A percentile compares a stretch with the other conserved stretches of the same genome.
Conservation (phyloP, 2,113 vertebrate genomes). For the Bagarius yarrelli region DNA sequence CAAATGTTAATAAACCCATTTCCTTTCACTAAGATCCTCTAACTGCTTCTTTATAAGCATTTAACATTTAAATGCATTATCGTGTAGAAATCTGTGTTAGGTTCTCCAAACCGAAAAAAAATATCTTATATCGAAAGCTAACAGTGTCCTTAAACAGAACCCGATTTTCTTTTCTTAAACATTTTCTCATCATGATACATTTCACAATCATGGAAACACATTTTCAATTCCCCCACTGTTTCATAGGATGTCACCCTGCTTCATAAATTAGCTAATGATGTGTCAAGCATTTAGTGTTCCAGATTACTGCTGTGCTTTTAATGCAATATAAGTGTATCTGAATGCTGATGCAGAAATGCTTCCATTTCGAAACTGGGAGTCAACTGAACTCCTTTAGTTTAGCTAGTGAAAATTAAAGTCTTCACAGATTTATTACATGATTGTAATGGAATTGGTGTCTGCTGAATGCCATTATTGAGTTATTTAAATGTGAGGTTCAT, state of each 20-base stretch:
- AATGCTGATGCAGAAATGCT: background rate
- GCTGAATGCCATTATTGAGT: background rate
- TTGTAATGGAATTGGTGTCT: no score
- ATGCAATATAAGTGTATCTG: background rate
- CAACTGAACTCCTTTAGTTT: background rate
- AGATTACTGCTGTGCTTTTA: constrained; percentile 19
- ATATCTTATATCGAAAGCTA: no score
- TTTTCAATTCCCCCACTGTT: background rate
- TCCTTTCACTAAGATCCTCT: no score
- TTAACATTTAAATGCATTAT: no score
- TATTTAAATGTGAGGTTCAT: background rate
- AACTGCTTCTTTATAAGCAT: no score
- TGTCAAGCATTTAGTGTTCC: constrained; percentile 7
- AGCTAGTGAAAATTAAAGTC: no score
- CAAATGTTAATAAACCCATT: no score
- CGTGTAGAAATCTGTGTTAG: no score
- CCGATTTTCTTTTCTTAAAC: background rate
- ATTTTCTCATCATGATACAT: constrained; percentile 8
- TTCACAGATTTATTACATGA: background rate
- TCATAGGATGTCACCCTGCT: constrained; percentile 12
- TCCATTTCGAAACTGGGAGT: background rate
- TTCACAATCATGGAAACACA: background rate
- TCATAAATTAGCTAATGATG: constrained; percentile 26
- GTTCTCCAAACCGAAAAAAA: no score
- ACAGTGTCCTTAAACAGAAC: no score